These are phyloP conservation scores for Emydocephalus ijimae DNA, from an alignment of 2,113 vertebrate species.

Conservation along the genomic window DNA sequence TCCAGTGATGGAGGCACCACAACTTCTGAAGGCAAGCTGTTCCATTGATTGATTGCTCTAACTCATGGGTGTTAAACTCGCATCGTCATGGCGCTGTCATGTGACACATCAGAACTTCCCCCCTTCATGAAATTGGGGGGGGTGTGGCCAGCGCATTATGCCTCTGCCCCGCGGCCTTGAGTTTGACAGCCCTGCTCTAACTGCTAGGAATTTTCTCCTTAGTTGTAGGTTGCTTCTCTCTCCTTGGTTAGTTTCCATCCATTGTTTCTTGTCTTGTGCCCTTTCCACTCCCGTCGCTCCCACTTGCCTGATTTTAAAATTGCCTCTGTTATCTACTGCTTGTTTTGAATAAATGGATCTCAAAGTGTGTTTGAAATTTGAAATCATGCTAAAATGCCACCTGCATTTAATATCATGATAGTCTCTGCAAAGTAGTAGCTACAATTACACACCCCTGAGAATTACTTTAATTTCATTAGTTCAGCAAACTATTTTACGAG, in stretches of 20 bases:
- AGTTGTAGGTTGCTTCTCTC: neutral
- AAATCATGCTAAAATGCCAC: neutral
- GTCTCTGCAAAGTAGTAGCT: neutral
- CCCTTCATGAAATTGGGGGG: no score
- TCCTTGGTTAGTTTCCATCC: neutral
- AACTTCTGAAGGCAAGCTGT: no score
- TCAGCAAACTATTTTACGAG: neutral
- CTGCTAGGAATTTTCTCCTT: neutral
- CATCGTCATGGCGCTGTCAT: no score
- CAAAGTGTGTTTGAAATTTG: neutral
- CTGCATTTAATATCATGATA: neutral
- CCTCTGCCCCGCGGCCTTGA: no score
- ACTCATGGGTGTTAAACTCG: no score
- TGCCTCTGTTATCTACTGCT: neutral
- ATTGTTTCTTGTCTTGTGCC: neutral
- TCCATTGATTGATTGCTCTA: neutral
- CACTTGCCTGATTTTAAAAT: neutral
- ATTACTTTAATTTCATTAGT: neutral
- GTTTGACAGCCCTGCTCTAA: no score
- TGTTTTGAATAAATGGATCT: neutral
- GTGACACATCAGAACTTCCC: no score
- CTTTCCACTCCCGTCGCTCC: neutral
- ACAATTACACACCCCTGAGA: neutral
- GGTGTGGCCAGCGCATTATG: no score
- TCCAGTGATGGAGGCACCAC: no score